Evolutionary conservation across 2,113 vertebrate species (phyloP).

Genomic region (Burhinus oedicnemus): DNA sequence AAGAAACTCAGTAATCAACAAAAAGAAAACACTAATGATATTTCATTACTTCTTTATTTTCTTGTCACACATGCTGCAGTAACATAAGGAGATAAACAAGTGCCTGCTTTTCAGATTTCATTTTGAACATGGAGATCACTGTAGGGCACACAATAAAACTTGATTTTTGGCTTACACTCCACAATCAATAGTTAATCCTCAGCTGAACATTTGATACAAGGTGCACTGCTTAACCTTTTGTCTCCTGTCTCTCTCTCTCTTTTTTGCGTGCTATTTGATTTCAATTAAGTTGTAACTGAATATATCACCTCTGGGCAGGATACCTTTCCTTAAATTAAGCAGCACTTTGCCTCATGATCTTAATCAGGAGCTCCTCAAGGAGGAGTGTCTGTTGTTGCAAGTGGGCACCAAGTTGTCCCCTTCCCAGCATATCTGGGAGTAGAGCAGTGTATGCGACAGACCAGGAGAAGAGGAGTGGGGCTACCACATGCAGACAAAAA

Average conservation of each 20-base stretch:
- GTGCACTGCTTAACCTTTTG: background rate
- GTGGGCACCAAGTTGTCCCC: background rate
- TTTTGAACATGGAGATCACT: constrained; percentile 8
- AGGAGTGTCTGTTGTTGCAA: background rate
- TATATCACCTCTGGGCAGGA: background rate
- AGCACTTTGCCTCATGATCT: background rate
- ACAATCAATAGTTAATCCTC: constrained; percentile 30
- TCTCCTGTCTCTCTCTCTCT: background rate
- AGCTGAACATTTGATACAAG: background rate
- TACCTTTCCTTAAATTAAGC: constrained; percentile 4
- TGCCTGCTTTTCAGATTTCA: constrained; percentile 11
- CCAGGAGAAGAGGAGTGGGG: background rate
- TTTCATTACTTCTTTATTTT: constrained; percentile 59
- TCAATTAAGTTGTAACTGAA: background rate
- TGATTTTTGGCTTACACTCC: constrained; percentile 18
- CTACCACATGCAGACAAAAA: background rate
- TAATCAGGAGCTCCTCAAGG: background rate
- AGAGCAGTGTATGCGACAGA: background rate
- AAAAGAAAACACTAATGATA: constrained; percentile 68
- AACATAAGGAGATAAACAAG: background rate
- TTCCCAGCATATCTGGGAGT: background rate
- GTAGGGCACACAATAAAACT: constrained; percentile 9
- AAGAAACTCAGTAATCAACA: constrained; percentile 63
- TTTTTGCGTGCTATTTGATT: background rate
- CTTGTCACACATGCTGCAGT: constrained; percentile 22